Conservation (phyloP, 1,140 invertebrate genomes). For the Lucilia sericata region DNA sequence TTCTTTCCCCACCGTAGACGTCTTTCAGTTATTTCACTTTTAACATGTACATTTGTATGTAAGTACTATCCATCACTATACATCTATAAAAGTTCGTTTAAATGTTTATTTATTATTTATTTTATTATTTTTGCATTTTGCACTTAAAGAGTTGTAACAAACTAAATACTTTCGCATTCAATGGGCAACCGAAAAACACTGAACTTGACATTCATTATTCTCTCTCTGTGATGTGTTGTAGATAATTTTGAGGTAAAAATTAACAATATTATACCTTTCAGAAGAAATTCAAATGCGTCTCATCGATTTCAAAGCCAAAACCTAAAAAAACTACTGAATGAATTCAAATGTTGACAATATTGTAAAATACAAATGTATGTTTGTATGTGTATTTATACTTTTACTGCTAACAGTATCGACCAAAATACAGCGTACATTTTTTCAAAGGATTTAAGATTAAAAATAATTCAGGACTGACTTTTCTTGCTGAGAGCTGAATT, state of each 20-base stretch:
- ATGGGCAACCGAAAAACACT: constrained; percentile 16
- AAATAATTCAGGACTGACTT: neutral
- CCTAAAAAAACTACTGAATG: neutral
- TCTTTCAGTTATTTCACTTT: neutral
- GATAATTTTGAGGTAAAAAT: neutral
- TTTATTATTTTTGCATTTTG: neutral
- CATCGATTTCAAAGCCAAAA: neutral
- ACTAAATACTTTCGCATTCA: neutral
- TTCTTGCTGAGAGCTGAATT: too few relatives aligned
- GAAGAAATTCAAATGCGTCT: neutral
- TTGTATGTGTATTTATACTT: neutral
- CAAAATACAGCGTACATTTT: neutral
- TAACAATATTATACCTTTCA: neutral
- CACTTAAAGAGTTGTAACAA: neutral
- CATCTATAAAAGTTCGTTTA: too few relatives aligned
- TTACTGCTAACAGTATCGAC: neutral
- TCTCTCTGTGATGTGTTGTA: neutral
- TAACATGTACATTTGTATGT: too few relatives aligned
- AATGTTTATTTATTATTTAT: neutral
- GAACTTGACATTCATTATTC: constrained; percentile 38
- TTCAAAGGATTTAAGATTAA: neutral
- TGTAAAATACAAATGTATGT: neutral
- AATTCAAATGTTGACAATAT: neutral
- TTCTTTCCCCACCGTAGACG: neutral
- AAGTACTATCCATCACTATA: too few relatives aligned